A percentile compares a stretch with the other conserved stretches of the same genome.
These are phyloP conservation scores for Cassiopea xamachana DNA, from an alignment of 30 jellyfish, hydroid and myxozoan genomes.

Conservation along the genomic window DNA sequence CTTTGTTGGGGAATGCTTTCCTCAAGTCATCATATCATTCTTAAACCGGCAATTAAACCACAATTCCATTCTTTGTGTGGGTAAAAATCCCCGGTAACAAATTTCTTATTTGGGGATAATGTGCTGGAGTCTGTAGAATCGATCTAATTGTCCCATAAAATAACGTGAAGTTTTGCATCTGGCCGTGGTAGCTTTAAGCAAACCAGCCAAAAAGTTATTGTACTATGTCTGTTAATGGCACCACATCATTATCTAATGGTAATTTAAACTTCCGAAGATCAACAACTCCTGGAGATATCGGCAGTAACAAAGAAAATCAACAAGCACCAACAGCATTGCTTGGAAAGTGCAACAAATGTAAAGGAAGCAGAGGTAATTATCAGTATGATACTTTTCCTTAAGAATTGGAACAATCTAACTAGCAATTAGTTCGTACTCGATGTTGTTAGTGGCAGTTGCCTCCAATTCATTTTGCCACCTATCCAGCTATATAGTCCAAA, in stretches of 20 bases:
- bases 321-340: neutral
- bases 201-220: no score
- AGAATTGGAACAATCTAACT: slow-evolving; percentile 3
- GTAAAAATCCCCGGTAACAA: slow-evolving; percentile 8
- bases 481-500: neutral
- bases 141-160: neutral
- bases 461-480: neutral
- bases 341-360: neutral
- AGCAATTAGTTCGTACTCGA: slow-evolving; percentile 3
- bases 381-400: neutral
- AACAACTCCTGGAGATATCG: neutral
- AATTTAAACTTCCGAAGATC: slow-evolving; percentile 16
- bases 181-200: neutral
- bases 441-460: slow-evolving; percentile 1
- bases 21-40: neutral
- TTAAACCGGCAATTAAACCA: slow-evolving; percentile 11
- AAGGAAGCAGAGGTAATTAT: slow-evolving; percentile 3
- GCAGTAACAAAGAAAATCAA: neutral
- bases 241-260: neutral
- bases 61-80: slow-evolving; percentile 13
- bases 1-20: slow-evolving; percentile 16
- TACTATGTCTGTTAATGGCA: neutral
- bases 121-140: slow-evolving; percentile 2
- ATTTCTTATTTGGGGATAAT: slow-evolving; percentile 17
- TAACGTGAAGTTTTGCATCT: neutral